phyloP scores from a whole-genome alignment of 2,888 invertebrate genomes.

The Acrocyrtus sp. region DNA sequence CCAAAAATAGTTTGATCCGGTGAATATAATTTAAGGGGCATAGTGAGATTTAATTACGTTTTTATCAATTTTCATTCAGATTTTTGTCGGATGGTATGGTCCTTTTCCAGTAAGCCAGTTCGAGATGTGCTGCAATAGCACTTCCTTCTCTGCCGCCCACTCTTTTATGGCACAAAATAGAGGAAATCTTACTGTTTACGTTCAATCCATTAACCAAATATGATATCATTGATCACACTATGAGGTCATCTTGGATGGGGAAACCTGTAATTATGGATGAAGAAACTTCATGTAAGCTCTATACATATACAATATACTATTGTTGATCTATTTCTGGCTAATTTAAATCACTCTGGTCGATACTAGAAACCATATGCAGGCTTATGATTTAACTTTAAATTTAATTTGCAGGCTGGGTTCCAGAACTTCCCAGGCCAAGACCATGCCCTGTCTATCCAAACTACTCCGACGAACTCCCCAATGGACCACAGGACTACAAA shows the following conservation, averaged over 20 bases:
- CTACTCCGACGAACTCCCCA: constrained; percentile 34
- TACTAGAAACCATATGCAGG: background rate
- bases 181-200: constrained; percentile 27
- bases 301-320: no score
- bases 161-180: constrained; percentile 38
- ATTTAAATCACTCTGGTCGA: no score
- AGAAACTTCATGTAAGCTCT: constrained; percentile 43
- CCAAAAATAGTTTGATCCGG: no score
- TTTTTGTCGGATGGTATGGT: constrained; percentile 32
- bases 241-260: constrained; percentile 35
- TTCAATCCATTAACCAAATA: constrained; percentile 38
- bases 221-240: constrained; percentile 33
- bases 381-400: background rate
- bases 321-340: no score
- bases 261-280: constrained; percentile 27
- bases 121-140: constrained; percentile 43
- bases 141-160: constrained; percentile 27
- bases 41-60: background rate
- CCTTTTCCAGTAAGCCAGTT: constrained; percentile 40
- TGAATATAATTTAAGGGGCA: background rate
- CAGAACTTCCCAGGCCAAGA: constrained; percentile 19
- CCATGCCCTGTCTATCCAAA: constrained; percentile 48
- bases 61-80: constrained; percentile 21
- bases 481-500: constrained; percentile 28
- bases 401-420: constrained; percentile 20